Conservation (phyloP, 2,113 vertebrate species). For the Passerina amoena region DNA sequence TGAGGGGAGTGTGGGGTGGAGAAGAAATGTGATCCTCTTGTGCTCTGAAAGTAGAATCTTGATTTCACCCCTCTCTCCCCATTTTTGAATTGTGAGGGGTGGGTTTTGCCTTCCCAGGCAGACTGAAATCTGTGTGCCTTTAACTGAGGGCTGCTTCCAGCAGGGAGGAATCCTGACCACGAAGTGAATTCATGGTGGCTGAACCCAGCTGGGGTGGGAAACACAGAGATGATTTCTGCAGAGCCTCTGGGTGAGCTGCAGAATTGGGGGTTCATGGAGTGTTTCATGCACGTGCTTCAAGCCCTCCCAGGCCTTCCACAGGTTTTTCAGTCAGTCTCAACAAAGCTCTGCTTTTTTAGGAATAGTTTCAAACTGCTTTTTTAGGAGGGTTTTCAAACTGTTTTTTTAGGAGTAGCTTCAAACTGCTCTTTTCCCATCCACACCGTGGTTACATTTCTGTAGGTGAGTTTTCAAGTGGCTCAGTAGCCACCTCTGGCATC, state of each 20-base stretch:
- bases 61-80: constrained; percentile 15
- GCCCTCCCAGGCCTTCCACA: not conserved
- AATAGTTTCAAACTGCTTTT: no score
- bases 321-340: not conserved
- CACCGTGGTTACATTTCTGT: not conserved
- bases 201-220: not conserved
- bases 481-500: not conserved
- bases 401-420: not conserved
- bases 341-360: not conserved
- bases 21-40: constrained; percentile 74
- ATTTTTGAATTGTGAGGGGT: constrained; percentile 30
- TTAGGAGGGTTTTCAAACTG: no score
- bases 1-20: constrained; percentile 24
- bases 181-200: not conserved
- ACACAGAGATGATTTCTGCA: not conserved
- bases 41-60: constrained; percentile 76
- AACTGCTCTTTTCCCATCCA: not conserved
- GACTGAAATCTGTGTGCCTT: not conserved
- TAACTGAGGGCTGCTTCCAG: not conserved
- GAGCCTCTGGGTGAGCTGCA: not conserved
- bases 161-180: not conserved
- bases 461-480: not conserved
- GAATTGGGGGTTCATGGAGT: not conserved
- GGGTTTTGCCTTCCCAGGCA: constrained; percentile 44
- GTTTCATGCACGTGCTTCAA: not conserved